A percentile compares a stretch with the other conserved stretches of the same genome.
Evolutionary conservation across 2,113 vertebrate genomes (phyloP).

Genomic region (Eudyptes chrysolophus): DNA sequence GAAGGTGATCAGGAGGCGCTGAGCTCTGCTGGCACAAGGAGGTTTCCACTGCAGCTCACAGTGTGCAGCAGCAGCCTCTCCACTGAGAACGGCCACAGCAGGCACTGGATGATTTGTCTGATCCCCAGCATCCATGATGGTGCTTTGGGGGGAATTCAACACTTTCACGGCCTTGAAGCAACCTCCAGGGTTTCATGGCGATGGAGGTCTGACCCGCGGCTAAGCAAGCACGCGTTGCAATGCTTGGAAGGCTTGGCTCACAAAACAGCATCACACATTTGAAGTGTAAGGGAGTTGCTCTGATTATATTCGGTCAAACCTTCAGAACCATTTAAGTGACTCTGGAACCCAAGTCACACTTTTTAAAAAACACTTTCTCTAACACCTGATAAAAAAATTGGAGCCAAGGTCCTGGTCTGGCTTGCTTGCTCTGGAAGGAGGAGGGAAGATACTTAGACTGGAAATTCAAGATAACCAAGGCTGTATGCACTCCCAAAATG

Average conservation of each 20-base stretch:
- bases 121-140: not conserved
- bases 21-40: not conserved
- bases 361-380: not conserved
- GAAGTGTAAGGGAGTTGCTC: not conserved
- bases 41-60: not conserved
- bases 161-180: not conserved
- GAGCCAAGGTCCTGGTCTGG: not conserved
- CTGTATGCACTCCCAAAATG: not conserved
- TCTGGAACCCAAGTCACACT: not conserved
- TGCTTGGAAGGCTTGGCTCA: not conserved
- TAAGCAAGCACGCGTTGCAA: not conserved
- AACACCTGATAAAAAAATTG: not conserved
- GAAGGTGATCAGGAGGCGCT: not conserved
- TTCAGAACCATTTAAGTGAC: not conserved
- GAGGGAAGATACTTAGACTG: not conserved
- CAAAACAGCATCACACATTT: not conserved
- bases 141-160: not conserved
- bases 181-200: not conserved
- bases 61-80: not conserved
- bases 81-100: not conserved
- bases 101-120: not conserved
- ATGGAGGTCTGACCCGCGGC: rapidly evolving
- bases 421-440: not conserved
- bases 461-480: not conserved
- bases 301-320: not conserved